These are phyloP conservation scores for Chydorus sphaericus DNA, from an alignment of 2,888 invertebrate species.

Conservation along the genomic window DNA sequence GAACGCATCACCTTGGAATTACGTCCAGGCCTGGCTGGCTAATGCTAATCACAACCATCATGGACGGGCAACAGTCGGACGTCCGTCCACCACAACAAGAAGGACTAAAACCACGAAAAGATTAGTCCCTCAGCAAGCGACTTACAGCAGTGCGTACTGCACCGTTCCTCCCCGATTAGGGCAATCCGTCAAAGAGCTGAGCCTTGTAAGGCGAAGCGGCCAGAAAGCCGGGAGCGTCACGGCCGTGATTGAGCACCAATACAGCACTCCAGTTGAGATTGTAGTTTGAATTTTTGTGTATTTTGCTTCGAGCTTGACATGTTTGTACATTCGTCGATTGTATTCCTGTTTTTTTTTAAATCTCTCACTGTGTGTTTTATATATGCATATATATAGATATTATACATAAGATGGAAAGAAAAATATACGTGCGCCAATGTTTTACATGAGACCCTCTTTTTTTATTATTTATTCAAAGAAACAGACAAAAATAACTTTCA, in stretches of 20 bases:
- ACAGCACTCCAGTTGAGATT: not conserved
- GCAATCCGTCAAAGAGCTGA: not conserved
- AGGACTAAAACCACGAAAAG: not conserved
- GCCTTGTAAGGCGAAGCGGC: not conserved
- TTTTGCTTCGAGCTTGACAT: too few species aligned
- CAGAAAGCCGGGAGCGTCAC: not conserved
- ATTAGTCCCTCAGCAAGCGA: not conserved
- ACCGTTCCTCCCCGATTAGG: slow-evolving; percentile 7
- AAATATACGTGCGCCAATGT: too few species aligned
- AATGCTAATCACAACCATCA: slow-evolving; percentile 6
- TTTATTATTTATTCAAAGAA: too few species aligned
- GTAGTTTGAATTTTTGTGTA: not conserved
- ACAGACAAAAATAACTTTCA: too few species aligned
- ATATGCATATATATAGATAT: too few species aligned
- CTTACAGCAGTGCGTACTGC: slow-evolving; percentile 2
- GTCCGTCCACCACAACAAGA: not conserved
- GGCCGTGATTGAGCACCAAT: not conserved
- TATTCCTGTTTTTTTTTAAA: too few species aligned
- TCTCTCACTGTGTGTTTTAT: too few species aligned
- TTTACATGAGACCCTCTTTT: too few species aligned
- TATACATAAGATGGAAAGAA: too few species aligned
- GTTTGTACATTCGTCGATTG: too few species aligned
- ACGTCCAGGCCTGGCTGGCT: slow-evolving; percentile 15
- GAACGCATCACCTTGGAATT: slow-evolving; percentile 12
- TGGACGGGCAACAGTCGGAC: not conserved